Base-by-base conservation (phyloP, 2,797 vertebrate species). In the Rhinogobio ventralis region DNA sequence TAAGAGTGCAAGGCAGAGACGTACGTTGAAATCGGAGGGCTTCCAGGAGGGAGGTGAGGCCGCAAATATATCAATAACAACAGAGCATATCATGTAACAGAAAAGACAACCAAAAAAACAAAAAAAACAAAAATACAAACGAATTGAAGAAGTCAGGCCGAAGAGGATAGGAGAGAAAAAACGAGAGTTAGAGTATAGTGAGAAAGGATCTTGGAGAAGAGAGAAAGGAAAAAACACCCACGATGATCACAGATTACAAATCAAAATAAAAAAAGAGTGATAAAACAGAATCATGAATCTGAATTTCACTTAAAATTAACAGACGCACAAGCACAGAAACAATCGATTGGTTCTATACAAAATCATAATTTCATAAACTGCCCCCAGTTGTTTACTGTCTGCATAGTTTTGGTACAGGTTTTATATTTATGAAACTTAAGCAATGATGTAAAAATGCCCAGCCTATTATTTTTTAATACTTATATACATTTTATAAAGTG, bases 11-110 rank as follows among this genome's bases (percentile, higher is more conserved):
- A 93, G 90, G 93, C 92, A 93, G 89, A 93, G 90, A 96, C 95
- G 94, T 96, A 96, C 95, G 95, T 95, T 95, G 90, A 93, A 90
- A 92, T 96, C 95, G 91, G 94, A 92, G 89, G 95, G 93, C 95
- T 96, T 95, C 95, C 95, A 75, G 90, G 90, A 92, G 91, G 94
- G 88, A 89, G 84, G 92, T 93, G 94, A 93, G 94, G 95, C 94
- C 93, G 94, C 94, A 92, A 93, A 93, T 92, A 91, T 94, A 95
- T 94, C 88, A 88, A 81, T 49, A 87, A 95, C 92, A 94, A 95
- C 92, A 95, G 92, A 95, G 93, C 93, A 95, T 92, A 94, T 95
- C 93, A 95, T 95, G 93, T 93, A 94, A 94, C 93, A 93, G 88
- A 95, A 94, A 93, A 90, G 92, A 95, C 93, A 93, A 76, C 33